phyloP scores from a whole-genome alignment of 2,888 invertebrate genomes.

The Malthinus flaveolus region DNA sequence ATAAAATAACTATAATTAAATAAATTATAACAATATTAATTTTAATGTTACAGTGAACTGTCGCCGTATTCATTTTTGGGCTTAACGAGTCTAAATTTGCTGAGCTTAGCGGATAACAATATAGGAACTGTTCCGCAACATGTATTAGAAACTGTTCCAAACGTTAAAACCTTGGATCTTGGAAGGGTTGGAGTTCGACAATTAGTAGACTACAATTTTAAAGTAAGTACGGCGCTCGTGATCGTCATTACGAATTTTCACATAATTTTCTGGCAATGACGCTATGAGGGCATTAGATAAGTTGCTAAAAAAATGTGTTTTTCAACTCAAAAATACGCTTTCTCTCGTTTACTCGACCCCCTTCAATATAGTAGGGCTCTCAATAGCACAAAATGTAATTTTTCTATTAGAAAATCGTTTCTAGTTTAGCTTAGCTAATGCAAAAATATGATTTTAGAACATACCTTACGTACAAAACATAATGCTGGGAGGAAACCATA shows the following conservation, averaged over 20 bases:
- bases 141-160: constrained; percentile 74
- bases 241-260: too few species aligned
- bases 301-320: too few species aligned
- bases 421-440: background rate
- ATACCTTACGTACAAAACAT: constrained; percentile 68
- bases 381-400: too few species aligned
- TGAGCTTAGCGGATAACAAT: constrained; percentile 81
- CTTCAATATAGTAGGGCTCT: too few species aligned
- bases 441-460: constrained; percentile 51
- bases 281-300: too few species aligned
- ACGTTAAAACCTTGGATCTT: constrained; percentile 79
- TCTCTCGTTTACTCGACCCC: too few species aligned
- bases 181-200: constrained; percentile 77
- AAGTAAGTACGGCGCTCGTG: constrained; percentile 59
- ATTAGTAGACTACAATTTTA: constrained; percentile 75
- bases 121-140: constrained; percentile 76
- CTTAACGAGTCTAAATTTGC: constrained; percentile 70
- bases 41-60: constrained; percentile 64
- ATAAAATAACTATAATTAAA: background rate
- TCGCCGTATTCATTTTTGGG: constrained; percentile 76
- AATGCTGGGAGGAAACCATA: constrained; percentile 74
- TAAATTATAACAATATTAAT: background rate
- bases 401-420: too few species aligned
- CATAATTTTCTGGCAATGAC: too few species aligned
- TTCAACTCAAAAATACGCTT: too few species aligned